A percentile compares a stretch with the other conserved stretches of the same genome.
Evolutionary conservation across 1,140 invertebrate species (phyloP).

Genomic region (Armadillidium nasatum): DNA sequence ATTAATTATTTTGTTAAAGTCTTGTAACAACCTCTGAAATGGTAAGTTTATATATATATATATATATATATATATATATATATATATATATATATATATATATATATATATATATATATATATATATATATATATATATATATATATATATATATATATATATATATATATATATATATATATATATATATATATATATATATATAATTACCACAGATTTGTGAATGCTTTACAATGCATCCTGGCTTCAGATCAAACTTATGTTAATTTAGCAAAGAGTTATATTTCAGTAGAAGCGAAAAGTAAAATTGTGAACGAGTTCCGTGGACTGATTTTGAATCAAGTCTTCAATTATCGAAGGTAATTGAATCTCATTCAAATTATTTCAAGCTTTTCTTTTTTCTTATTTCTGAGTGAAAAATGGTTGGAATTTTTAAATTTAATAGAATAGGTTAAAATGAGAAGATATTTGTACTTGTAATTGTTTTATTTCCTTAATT

Average conservation of each 20-base stretch:
- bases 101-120: neutral
- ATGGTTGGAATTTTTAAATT: too few relatives aligned
- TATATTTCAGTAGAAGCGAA: slow-evolving; percentile 64
- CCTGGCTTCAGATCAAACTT: slow-evolving; percentile 66
- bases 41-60: too few relatives aligned
- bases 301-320: slow-evolving; percentile 63
- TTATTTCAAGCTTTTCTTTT: too few relatives aligned
- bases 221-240: slow-evolving; percentile 51
- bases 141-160: neutral
- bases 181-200: too few relatives aligned
- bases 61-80: neutral
- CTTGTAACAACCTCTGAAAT: too few relatives aligned
- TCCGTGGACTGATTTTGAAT: slow-evolving; percentile 67
- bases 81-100: slow-evolving; percentile 14
- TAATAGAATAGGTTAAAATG: too few relatives aligned
- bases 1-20: too few relatives aligned
- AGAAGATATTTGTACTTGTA: too few relatives aligned
- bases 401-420: too few relatives aligned
- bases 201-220: neutral
- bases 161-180: neutral
- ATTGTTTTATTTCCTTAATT: too few relatives aligned
- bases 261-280: slow-evolving; percentile 72
- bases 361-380: slow-evolving; percentile 49
- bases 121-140: neutral
- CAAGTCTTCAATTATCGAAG: slow-evolving; percentile 61